phyloP scores from a whole-genome alignment of 2,113 vertebrate species.

The Nothoprocta perdicaria region DNA sequence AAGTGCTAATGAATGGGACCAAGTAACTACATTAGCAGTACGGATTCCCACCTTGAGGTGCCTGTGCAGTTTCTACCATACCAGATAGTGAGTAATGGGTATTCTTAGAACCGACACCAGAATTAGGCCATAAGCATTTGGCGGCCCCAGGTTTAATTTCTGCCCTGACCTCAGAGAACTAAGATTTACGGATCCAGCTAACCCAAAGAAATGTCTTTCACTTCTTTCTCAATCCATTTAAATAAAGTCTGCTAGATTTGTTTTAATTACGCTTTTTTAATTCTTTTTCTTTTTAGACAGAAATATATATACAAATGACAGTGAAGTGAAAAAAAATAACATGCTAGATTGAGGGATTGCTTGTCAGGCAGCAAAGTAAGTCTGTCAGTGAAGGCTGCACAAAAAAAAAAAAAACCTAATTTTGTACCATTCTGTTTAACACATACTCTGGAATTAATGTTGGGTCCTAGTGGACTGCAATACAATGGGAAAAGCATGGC shows the following conservation, averaged over 20 bases:
- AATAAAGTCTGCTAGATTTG: not conserved
- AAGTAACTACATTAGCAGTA: accelerated
- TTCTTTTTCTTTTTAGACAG: not conserved
- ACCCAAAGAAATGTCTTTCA: not conserved
- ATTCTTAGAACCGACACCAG: not conserved
- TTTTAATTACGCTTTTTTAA: not conserved
- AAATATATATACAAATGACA: not conserved
- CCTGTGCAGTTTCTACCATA: not conserved
- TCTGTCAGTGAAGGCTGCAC: not conserved
- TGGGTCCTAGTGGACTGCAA: not conserved
- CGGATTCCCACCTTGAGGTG: accelerated
- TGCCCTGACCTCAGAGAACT: not conserved
- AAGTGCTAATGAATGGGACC: not conserved
- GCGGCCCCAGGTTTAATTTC: not conserved
- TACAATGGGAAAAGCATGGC: not conserved
- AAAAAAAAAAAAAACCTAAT: not conserved
- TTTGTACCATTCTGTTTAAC: not conserved
- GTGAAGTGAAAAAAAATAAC: not conserved
- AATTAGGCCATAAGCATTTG: not conserved
- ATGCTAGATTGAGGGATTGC: not conserved
- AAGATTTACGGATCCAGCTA: not conserved
- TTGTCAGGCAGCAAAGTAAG: not conserved
- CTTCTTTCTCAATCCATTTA: not conserved
- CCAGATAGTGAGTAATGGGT: not conserved
- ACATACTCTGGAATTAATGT: not conserved